Base-by-base conservation (phyloP, 2,888 invertebrate genomes). In the Geotrupes spiniger region DNA sequence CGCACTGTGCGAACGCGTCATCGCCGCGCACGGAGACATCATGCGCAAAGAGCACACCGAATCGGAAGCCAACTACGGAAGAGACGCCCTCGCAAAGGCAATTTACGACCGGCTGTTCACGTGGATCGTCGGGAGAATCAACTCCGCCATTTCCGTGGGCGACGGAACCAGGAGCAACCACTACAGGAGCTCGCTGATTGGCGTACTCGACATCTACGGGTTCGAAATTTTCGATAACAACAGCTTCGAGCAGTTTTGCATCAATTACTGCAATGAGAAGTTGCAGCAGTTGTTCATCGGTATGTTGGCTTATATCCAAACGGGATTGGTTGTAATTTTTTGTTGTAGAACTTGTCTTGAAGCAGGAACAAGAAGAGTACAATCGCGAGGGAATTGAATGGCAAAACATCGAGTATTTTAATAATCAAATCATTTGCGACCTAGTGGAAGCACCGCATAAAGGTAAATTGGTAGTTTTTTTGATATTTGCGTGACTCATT, bases 261-360 rank as follows among this genome's bases (percentile, higher is more conserved):
- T 98, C 68, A 98, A 98, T 76, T 98, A 97, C 75, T 98, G 97
- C 70, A 98, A 98, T 71, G 98, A 98, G 76, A 98, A 98, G 71
- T 77, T 98, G 56, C 98, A 98, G 70, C 98, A 98, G 72, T 77
- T 98, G 26, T 98, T 98, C 70, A 98, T 98, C 65, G 90, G 90
- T 89, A 65, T 74, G 21, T 21, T 21, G 3, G 21, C 6, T 21
- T 21, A 21, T 4, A 21, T 17, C 21, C 10, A 4, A 21, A 17
- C 14, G 16, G 8, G 25, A 25, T 3, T 15, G 11, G 8, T 2
- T 15, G 14, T 14, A 43, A 27, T 29, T 33, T 36, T 3, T 8
- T 45, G 47, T 71, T 74, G 36, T 68, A 90, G 97, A 98, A 74
- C 76, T 99, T 74, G 98, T 98, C 21, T 75, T 99, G 53, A 95